Conservation (phyloP, 2,797 vertebrate species). For the Anabacerthia variegaticeps region DNA sequence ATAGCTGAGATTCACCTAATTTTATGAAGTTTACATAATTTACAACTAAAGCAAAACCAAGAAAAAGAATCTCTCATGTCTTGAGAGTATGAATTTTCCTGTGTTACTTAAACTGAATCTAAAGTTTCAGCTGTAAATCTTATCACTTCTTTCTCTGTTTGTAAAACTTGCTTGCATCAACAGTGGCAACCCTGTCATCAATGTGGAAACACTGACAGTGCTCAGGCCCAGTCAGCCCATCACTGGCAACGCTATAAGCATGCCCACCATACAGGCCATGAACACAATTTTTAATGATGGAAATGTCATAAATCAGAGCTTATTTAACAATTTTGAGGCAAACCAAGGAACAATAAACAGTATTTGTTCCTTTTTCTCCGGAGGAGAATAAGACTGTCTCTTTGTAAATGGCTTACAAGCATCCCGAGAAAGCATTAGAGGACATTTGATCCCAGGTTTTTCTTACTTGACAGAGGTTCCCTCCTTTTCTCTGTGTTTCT, state of each 20-base stretch:
- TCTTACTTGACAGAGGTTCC: background rate
- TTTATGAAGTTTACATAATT: background rate
- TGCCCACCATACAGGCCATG: background rate
- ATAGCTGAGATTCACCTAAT: background rate
- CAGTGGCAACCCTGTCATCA: background rate
- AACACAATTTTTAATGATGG: background rate
- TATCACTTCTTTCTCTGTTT: background rate
- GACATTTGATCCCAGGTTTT: background rate
- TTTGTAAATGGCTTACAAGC: background rate
- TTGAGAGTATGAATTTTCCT: background rate
- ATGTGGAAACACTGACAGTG: background rate
- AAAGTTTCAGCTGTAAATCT: background rate
- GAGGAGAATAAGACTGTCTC: background rate
- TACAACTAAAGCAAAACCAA: background rate
- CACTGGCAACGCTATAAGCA: background rate
- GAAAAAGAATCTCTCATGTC: background rate
- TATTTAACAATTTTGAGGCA: background rate
- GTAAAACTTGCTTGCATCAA: background rate
- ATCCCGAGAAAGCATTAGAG: background rate
- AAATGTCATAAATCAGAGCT: background rate
- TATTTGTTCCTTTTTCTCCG: background rate
- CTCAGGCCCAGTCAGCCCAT: background rate
- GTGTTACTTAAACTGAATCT: background rate
- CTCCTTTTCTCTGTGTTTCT: background rate
- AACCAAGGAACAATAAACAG: background rate